Evolutionary conservation across 2,113 vertebrate species (phyloP).

Genomic region (Alouatta palliata): DNA sequence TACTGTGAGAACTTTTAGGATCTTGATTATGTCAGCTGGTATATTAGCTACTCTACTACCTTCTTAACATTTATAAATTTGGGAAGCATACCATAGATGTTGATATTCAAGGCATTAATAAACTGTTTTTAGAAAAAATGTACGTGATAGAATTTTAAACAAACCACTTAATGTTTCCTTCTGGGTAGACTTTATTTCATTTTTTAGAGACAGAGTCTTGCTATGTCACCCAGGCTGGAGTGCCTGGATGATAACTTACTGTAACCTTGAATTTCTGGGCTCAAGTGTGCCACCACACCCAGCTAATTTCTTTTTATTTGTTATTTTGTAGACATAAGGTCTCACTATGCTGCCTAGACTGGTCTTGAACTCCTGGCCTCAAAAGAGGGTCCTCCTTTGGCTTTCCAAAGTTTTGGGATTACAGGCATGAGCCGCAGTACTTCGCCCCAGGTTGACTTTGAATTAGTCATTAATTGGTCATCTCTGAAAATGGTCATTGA

Average conservation of each 20-base stretch:
- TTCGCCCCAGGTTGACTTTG: neutral
- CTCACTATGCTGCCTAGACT: too few relatives aligned
- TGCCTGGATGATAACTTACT: too few relatives aligned
- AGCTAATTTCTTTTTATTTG: too few relatives aligned
- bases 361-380: too few relatives aligned
- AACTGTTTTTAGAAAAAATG: neutral
- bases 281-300: too few relatives aligned
- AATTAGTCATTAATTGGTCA: neutral
- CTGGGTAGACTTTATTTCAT: neutral
- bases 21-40: neutral
- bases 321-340: too few relatives aligned
- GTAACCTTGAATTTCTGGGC: too few relatives aligned
- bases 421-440: too few relatives aligned
- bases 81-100: neutral
- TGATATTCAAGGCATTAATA: neutral
- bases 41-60: neutral
- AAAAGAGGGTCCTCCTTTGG: too few relatives aligned
- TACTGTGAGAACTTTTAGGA: neutral
- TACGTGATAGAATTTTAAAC: neutral
- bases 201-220: too few relatives aligned
- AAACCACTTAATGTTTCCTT: neutral
- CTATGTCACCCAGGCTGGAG: too few relatives aligned
- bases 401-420: too few relatives aligned
- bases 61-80: constrained; percentile 29
- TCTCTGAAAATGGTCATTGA: constrained; percentile 20